These are phyloP conservation scores for Deilephila elpenor DNA, from an alignment of 2,888 invertebrate genomes.

Conservation along the genomic window DNA sequence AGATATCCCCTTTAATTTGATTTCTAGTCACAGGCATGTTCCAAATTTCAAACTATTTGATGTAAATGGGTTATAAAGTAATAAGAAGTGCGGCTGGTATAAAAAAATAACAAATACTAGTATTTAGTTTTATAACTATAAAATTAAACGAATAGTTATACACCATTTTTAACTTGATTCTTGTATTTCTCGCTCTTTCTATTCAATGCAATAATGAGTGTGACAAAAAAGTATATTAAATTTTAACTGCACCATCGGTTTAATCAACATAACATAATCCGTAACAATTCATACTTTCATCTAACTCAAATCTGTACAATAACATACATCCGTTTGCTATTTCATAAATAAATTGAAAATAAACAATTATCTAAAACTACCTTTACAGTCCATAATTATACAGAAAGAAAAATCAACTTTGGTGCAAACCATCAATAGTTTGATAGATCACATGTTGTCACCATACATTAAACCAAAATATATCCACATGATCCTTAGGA, in stretches of 20 bases:
- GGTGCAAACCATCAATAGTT: not conserved
- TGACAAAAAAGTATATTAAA: not conserved
- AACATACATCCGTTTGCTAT: not conserved
- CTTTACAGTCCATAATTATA: conserved; percentile 8
- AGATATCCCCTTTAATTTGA: not conserved
- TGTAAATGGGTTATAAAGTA: not conserved
- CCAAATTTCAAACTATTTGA: not conserved
- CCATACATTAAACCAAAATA: not conserved
- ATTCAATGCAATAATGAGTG: not conserved
- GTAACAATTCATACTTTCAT: not conserved
- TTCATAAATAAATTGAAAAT: conserved; percentile 9
- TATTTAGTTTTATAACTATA: not conserved
- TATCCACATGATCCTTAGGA: not conserved
- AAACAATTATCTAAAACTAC: not conserved
- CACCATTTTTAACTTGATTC: not conserved
- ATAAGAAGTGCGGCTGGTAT: not conserved
- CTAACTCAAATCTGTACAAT: conserved; percentile 5
- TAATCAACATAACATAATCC: conserved; percentile 11
- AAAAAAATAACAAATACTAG: not conserved
- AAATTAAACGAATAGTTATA: not conserved
- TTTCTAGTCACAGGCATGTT: conserved; percentile 9
- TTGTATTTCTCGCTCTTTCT: not conserved
- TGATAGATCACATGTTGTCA: conserved; percentile 6
- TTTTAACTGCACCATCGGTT: conserved; percentile 11
- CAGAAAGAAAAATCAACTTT: not conserved